Percentiles rank a stretch among this genome's conserved stretches.
Conservation (phyloP, 2,797 vertebrate genomes). For the Garrulus glandarius region DNA sequence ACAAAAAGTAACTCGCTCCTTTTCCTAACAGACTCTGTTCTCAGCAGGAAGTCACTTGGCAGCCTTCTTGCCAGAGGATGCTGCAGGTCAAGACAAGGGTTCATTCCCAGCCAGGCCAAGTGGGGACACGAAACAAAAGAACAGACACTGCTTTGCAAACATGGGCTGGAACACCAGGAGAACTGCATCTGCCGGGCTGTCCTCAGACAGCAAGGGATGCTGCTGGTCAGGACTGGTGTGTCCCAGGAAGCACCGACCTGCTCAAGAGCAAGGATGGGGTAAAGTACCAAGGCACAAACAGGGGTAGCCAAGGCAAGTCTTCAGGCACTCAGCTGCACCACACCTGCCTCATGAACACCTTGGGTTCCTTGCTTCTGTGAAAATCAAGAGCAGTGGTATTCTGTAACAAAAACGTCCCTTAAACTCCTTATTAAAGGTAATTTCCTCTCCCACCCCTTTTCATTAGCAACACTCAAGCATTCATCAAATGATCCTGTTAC, state of each 20-base stretch:
- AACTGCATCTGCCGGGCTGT: neutral
- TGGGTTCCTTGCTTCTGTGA: neutral
- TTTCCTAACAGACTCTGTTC: slow-evolving; percentile 27
- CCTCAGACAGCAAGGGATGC: neutral
- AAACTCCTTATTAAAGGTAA: slow-evolving; percentile 57
- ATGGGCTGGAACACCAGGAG: neutral
- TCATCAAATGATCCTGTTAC: slow-evolving; percentile 25
- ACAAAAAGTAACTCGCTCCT: neutral
- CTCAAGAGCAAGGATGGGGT: neutral
- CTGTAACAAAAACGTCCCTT: slow-evolving; percentile 34
- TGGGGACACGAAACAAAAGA: neutral
- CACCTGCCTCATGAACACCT: neutral
- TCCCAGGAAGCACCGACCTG: rapidly evolving
- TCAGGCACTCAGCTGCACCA: neutral
- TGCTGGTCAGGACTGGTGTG: neutral
- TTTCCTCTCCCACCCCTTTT: slow-evolving; percentile 47
- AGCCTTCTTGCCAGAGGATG: slow-evolving; percentile 25
- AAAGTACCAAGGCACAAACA: rapidly evolving
- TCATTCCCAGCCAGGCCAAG: neutral
- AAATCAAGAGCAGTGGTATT: neutral
- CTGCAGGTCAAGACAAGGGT: slow-evolving; percentile 16
- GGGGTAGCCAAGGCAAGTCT: neutral
- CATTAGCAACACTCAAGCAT: slow-evolving; percentile 40
- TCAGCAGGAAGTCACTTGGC: neutral
- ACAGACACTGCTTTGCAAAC: neutral